These are phyloP conservation scores for Gymnarchus niloticus DNA, from an alignment of 2,113 vertebrate genomes.

Conservation along the genomic window DNA sequence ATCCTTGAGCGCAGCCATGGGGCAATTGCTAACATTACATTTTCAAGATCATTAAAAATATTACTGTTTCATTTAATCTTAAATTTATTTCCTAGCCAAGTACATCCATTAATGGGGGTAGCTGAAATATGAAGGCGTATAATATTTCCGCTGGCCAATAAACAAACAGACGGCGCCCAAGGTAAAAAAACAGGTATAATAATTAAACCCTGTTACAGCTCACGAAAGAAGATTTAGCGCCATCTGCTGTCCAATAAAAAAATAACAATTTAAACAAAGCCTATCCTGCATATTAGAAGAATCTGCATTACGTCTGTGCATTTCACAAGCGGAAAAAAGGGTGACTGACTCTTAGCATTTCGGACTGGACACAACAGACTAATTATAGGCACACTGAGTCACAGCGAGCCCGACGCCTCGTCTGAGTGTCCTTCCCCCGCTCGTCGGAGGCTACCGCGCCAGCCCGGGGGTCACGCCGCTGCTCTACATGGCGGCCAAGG, in stretches of 20 bases:
- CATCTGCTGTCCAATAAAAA: slow-evolving; percentile 20
- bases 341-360: neutral
- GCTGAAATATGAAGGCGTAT: neutral
- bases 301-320: neutral
- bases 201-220: neutral
- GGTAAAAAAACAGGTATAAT: neutral
- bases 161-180: neutral
- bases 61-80: neutral
- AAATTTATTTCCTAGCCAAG: neutral
- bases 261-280: neutral
- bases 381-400: slow-evolving; percentile 3
- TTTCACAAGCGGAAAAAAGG: neutral
- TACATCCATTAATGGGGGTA: neutral
- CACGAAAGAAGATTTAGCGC: slow-evolving; percentile 13
- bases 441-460: neutral
- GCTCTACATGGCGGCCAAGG: neutral
- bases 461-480: neutral
- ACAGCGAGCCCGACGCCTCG: neutral
- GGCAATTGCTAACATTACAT: neutral
- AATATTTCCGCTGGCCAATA: neutral
- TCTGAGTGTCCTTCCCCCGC: neutral
- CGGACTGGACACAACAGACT: neutral
- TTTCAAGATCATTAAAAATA: neutral
- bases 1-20: neutral
- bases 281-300: too few species aligned